These are phyloP conservation scores for Leptoclinus maculatus DNA, from an alignment of 2,797 vertebrate genomes.

Conservation along the genomic window DNA sequence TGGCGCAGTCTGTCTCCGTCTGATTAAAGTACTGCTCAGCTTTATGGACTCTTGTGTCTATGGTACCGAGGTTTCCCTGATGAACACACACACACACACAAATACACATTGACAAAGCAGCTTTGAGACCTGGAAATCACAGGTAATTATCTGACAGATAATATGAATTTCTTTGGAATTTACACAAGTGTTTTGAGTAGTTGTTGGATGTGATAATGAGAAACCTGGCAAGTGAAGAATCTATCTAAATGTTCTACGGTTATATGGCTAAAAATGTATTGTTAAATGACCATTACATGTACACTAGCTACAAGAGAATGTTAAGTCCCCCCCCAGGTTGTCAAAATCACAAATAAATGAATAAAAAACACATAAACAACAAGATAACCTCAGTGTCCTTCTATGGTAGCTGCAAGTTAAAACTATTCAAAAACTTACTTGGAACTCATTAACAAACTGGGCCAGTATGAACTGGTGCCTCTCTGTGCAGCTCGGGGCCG, in stretches of 20 bases:
- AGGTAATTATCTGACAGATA: background rate
- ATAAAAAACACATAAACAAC: background rate
- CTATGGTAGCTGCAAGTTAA: background rate
- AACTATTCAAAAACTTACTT: conserved; percentile 77
- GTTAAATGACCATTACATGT: too few species aligned
- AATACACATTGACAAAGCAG: background rate
- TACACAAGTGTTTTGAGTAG: background rate
- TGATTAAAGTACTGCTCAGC: conserved; percentile 92
- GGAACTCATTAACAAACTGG: conserved; percentile 91
- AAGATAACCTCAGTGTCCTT: background rate
- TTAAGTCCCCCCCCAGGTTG: background rate
- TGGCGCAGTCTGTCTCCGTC: conserved; percentile 89
- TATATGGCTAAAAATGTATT: too few species aligned
- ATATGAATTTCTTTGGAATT: background rate
- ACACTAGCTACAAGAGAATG: background rate
- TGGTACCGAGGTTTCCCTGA: conserved; percentile 83
- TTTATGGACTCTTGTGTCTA: conserved; percentile 83
- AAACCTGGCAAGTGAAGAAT: too few species aligned
- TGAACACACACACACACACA: background rate
- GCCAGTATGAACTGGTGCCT: conserved; percentile 94
- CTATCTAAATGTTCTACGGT: background rate
- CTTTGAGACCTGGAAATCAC: background rate
- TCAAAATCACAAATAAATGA: background rate
- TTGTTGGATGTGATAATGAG: background rate
- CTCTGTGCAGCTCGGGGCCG: conserved; percentile 87